phyloP scores from a whole-genome alignment of 2,888 invertebrate species.

The Caenorhabditis macrosperma region DNA sequence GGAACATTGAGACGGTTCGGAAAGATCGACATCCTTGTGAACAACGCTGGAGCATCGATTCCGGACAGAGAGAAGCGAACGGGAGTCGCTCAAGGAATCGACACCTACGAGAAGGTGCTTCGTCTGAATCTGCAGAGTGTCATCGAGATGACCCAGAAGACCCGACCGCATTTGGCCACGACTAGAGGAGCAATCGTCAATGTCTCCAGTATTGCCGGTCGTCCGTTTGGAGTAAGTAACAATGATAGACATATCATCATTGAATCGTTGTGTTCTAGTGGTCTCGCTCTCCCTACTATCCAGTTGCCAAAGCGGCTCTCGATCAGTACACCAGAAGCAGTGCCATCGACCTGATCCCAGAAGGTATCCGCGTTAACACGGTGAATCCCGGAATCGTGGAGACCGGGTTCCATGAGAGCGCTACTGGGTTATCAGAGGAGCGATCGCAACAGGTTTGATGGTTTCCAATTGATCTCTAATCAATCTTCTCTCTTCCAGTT shows the following conservation, averaged over 20 bases:
- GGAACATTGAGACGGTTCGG: conserved; percentile 53
- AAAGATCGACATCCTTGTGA: conserved; percentile 19
- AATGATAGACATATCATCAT: no score
- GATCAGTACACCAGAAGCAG: conserved; percentile 38
- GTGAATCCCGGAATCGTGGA: conserved; percentile 43
- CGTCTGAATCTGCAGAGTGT: neutral
- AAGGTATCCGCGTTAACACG: conserved; percentile 41
- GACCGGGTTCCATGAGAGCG: conserved; percentile 18
- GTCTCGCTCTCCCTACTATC: conserved; percentile 29
- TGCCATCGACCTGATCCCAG: conserved; percentile 26
- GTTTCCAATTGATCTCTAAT: neutral
- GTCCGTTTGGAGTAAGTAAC: conserved; percentile 32
- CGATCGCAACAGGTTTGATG: neutral
- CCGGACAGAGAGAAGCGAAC: conserved; percentile 18
- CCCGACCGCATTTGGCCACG: neutral
- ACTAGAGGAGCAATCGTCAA: conserved; percentile 56
- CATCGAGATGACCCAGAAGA: neutral
- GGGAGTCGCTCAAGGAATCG: neutral
- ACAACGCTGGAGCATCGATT: conserved; percentile 7
- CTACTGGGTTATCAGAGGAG: neutral
- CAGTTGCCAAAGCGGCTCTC: conserved; percentile 32
- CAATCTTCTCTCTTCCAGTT: neutral
- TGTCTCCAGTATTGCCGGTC: conserved; percentile 49
- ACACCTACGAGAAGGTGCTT: neutral
- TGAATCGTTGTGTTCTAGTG: conserved; percentile 1